Percentiles rank a stretch among this genome's conserved stretches.
Evolutionary conservation across 2,113 vertebrate species (phyloP).

Genomic region (Hyperopisus bebe): DNA sequence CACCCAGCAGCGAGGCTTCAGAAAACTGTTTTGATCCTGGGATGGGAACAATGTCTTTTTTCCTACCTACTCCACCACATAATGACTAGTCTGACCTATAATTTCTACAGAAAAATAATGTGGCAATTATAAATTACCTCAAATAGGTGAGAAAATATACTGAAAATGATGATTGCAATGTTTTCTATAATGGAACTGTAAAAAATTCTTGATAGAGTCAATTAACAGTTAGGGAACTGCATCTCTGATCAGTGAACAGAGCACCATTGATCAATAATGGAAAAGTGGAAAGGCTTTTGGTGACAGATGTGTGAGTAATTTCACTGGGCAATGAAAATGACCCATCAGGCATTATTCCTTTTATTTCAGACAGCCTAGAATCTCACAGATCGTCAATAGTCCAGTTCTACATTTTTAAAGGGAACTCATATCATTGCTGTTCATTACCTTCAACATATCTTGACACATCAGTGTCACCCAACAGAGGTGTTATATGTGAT

Average conservation of each 20-base stretch:
- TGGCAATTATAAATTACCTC: background rate
- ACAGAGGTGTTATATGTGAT: background rate
- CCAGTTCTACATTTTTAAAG: background rate
- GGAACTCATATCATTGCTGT: background rate
- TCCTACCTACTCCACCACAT: background rate
- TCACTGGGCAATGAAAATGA: background rate
- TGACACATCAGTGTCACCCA: background rate
- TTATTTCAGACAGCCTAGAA: background rate
- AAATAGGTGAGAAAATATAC: slow-evolving; percentile 2
- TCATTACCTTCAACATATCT: background rate
- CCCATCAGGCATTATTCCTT: background rate
- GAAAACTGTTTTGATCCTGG: background rate
- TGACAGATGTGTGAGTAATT: background rate
- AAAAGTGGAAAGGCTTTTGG: background rate
- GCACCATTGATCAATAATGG: slow-evolving; percentile 5
- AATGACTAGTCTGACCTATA: background rate
- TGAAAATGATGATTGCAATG: background rate
- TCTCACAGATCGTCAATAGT: background rate
- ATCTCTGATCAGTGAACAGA: background rate
- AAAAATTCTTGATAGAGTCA: background rate
- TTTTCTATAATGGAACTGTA: background rate
- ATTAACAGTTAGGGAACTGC: background rate
- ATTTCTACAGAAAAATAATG: background rate
- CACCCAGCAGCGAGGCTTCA: background rate
- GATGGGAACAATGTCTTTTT: background rate